These are phyloP conservation scores for Triplophysa siluroides DNA, from an alignment of 2,113 vertebrate species.

Conservation along the genomic window DNA sequence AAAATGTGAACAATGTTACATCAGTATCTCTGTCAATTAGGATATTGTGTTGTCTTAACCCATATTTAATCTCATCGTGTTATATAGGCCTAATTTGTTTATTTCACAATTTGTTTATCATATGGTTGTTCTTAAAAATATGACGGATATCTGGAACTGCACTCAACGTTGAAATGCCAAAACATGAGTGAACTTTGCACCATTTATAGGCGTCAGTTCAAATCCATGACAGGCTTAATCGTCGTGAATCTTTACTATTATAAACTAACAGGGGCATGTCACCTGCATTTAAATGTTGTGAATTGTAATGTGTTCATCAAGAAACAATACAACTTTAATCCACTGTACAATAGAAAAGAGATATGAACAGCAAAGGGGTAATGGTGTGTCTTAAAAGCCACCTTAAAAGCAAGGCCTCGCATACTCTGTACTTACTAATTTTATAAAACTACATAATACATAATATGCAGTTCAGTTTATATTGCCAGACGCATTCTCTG, in stretches of 20 bases:
- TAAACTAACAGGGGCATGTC: neutral
- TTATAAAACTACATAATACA: neutral
- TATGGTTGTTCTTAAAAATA: neutral
- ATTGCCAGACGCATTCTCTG: neutral
- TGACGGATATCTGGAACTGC: neutral
- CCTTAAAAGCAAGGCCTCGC: slow-evolving; percentile 17
- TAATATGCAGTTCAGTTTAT: neutral
- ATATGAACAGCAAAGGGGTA: slow-evolving; percentile 9
- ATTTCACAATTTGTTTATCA: too few relatives aligned
- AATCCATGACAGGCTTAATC: neutral
- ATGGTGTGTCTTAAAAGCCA: neutral
- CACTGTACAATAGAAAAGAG: slow-evolving; percentile 1
- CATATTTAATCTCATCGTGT: neutral
- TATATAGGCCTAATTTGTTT: too few relatives aligned
- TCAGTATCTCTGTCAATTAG: neutral
- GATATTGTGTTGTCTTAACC: neutral
- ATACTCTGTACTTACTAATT: too few relatives aligned
- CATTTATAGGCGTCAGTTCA: neutral
- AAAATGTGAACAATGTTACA: neutral
- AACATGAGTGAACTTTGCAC: neutral
- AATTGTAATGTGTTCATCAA: slow-evolving; percentile 24
- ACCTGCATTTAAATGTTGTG: slow-evolving; percentile 38
- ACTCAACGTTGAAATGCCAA: neutral
- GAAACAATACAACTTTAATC: slow-evolving; percentile 19
- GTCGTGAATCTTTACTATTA: neutral